Evolutionary conservation across 1,140 invertebrate genomes (phyloP).

Genomic region (Melanaphis sacchari): DNA sequence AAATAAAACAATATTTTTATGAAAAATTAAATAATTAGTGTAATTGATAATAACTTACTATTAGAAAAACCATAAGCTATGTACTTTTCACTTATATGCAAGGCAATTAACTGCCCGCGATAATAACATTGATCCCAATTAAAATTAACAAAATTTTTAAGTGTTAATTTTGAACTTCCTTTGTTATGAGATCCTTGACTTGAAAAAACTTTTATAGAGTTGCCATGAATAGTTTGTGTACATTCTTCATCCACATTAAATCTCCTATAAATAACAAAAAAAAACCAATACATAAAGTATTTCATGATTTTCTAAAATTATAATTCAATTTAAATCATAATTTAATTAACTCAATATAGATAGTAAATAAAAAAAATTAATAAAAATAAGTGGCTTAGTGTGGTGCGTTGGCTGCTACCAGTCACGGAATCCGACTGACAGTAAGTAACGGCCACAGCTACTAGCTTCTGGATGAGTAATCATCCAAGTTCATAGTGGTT

Average conservation of each 20-base stretch:
- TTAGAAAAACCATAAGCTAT: conserved; percentile 91
- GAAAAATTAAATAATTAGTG: neutral
- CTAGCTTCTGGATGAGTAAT: too few relatives aligned
- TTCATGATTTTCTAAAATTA: too few relatives aligned
- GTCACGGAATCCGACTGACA: too few relatives aligned
- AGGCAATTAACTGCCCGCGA: conserved; percentile 84
- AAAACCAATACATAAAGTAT: too few relatives aligned
- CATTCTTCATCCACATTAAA: conserved; percentile 35
- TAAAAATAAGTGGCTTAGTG: too few relatives aligned
- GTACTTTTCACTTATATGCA: conserved; percentile 84
- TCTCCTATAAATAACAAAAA: neutral
- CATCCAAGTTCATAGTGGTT: too few relatives aligned
- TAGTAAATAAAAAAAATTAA: too few relatives aligned
- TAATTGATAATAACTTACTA: conserved; percentile 62
- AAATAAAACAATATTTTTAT: neutral
- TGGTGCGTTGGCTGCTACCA: too few relatives aligned
- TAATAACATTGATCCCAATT: conserved; percentile 90
- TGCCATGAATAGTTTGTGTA: neutral
- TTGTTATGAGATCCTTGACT: conserved; percentile 74
- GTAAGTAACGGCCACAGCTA: too few relatives aligned
- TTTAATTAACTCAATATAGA: too few relatives aligned
- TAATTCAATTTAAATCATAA: too few relatives aligned
- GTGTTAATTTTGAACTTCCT: conserved; percentile 87
- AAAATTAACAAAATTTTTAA: conserved; percentile 90
- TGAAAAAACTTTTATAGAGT: conserved; percentile 66